Evolutionary conservation across 35 echinoderm and acorn worm genomes (phyloP).

Genomic region (Lytechinus pictus): DNA sequence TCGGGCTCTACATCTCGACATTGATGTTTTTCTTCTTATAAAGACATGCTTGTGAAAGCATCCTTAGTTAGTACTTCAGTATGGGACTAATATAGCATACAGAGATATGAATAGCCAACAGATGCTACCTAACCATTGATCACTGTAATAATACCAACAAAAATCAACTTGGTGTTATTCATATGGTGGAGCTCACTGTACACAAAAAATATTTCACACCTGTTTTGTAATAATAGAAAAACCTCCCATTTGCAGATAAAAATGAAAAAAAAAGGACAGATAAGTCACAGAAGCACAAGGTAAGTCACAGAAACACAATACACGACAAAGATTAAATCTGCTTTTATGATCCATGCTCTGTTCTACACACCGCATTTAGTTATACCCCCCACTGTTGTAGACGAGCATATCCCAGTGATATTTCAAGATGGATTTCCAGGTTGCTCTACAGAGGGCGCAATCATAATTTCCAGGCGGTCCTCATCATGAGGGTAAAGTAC

Average conservation of each 20-base stretch:
- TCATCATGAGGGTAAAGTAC: slow-evolving; percentile 98
- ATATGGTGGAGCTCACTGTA: background rate
- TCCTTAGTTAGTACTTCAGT: background rate
- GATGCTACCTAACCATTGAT: background rate
- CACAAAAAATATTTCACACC: background rate
- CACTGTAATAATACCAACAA: no score
- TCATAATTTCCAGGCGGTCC: slow-evolving; percentile 85
- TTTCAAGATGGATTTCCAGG: background rate
- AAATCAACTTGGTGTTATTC: no score
- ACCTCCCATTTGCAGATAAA: background rate
- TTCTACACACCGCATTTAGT: background rate
- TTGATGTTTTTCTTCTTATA: background rate
- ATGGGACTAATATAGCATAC: background rate
- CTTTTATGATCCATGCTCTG: background rate
- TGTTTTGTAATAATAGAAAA: background rate
- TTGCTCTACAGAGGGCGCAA: background rate
- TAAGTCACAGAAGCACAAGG: background rate
- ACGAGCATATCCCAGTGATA: background rate
- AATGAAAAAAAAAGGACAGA: background rate
- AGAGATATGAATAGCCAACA: background rate
- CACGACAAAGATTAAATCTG: background rate
- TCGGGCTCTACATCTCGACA: background rate
- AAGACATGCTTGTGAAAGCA: background rate
- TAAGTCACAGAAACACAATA: no score
- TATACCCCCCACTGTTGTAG: background rate